These are phyloP conservation scores for Lindbergichthys nudifrons DNA, from an alignment of 2,797 vertebrate genomes.

Conservation along the genomic window DNA sequence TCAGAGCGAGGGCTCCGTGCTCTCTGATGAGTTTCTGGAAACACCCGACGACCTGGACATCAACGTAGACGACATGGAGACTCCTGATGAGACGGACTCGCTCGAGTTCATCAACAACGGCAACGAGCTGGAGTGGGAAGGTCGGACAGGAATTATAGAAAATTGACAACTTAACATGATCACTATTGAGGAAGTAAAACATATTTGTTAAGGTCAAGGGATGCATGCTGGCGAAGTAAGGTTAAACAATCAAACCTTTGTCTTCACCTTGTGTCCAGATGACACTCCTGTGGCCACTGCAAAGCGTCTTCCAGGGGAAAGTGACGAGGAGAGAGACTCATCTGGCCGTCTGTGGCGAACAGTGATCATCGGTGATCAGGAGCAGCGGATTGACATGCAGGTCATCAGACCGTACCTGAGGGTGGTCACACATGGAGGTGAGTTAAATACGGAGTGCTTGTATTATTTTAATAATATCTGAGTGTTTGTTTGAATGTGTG, in stretches of 20 bases:
- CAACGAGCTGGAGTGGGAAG: constrained; percentile 98
- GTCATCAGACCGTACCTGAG: constrained; percentile 96
- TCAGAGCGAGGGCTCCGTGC: constrained; percentile 94
- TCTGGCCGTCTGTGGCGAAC: constrained; percentile 92
- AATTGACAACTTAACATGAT: background rate
- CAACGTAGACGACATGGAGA: constrained; percentile 95
- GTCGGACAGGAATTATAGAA: constrained; percentile 80
- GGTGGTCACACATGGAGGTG: constrained; percentile 97
- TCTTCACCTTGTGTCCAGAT: constrained; percentile 79
- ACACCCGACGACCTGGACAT: constrained; percentile 96
- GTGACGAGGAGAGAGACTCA: constrained; percentile 86
- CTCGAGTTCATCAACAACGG: constrained; percentile 93
- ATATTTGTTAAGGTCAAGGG: background rate
- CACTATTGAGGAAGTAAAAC: background rate
- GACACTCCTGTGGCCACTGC: constrained; percentile 94
- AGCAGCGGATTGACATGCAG: constrained; percentile 95
- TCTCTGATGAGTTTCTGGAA: constrained; percentile 94
- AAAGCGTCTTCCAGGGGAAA: constrained; percentile 91
- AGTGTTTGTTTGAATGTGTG: background rate
- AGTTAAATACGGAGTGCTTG: constrained; percentile 26
- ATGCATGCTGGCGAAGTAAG: constrained; percentile 25
- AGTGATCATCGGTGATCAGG: constrained; percentile 95
- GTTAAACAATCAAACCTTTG: constrained; percentile 30
- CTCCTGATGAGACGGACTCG: constrained; percentile 95
- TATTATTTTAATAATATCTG: too few species aligned